These are phyloP conservation scores for Sarcophaga bullata DNA, from an alignment of 1,140 invertebrate genomes.

Conservation along the genomic window DNA sequence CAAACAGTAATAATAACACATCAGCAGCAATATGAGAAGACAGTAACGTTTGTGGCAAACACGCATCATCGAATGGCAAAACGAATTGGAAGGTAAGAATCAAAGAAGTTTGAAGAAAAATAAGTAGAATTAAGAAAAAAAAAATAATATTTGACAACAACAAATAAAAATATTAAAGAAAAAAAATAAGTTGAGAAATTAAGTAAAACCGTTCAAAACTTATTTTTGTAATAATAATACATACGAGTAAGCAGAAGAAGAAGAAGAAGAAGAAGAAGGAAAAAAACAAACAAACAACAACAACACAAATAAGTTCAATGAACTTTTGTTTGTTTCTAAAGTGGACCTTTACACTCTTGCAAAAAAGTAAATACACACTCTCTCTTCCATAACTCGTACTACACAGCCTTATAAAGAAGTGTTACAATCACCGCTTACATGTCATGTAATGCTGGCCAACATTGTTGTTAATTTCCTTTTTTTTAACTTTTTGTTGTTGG, in stretches of 20 bases:
- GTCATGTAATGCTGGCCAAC: background rate
- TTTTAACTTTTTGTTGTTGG: background rate
- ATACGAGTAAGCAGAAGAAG: too few relatives aligned
- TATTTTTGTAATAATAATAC: too few relatives aligned
- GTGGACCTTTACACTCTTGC: background rate
- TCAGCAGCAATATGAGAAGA: constrained; percentile 36
- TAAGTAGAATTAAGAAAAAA: background rate
- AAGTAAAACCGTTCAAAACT: background rate
- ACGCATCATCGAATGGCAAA: constrained; percentile 52
- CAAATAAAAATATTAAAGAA: background rate
- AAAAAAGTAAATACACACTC: background rate
- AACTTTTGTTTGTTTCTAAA: background rate
- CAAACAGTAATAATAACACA: too few relatives aligned
- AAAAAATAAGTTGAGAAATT: background rate
- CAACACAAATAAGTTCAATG: background rate
- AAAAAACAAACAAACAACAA: too few relatives aligned
- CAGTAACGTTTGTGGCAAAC: constrained; percentile 47
- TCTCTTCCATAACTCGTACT: too few relatives aligned
- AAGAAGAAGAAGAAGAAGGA: too few relatives aligned
- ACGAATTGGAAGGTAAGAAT: constrained; percentile 58
- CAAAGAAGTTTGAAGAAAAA: background rate
- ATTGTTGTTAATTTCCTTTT: background rate
- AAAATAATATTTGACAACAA: background rate
- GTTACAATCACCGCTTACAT: background rate
- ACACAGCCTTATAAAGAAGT: too few relatives aligned